A percentile compares a stretch with the other conserved stretches of the same genome.
Conservation (phyloP, 2,113 vertebrate species). For the Hyla sarda region DNA sequence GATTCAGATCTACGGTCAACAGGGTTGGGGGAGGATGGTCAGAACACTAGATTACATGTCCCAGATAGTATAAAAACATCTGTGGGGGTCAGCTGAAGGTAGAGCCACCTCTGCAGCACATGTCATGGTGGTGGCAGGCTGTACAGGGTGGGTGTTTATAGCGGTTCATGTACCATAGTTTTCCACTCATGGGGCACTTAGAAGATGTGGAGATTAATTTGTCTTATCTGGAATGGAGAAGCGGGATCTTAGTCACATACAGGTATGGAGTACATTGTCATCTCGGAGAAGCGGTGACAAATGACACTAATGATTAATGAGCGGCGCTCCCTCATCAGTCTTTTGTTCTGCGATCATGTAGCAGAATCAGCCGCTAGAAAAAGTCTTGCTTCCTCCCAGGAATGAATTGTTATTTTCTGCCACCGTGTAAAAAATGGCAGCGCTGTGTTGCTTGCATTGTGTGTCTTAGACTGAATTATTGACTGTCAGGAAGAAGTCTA, state of each 20-base stretch:
- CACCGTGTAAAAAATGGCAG: slow-evolving; percentile 46
- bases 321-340: slow-evolving; percentile 29
- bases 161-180: slow-evolving; percentile 12
- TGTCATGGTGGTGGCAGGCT: not conserved
- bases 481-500: slow-evolving; percentile 51
- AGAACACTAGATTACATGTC: no score
- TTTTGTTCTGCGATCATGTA: slow-evolving; percentile 53
- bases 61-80: no score
- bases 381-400: slow-evolving; percentile 48
- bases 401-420: slow-evolving; percentile 56
- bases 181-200: slow-evolving; percentile 18
- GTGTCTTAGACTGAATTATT: slow-evolving; percentile 50
- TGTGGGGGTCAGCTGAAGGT: not conserved
- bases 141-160: not conserved
- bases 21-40: no score
- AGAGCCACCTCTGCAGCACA: not conserved
- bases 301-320: slow-evolving; percentile 51
- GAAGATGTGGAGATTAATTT: slow-evolving; percentile 17
- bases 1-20: no score
- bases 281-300: slow-evolving; percentile 34
- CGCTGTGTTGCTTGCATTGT: slow-evolving; percentile 25
- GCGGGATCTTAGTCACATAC: slow-evolving; percentile 6
- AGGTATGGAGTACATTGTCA: slow-evolving; percentile 18
- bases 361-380: slow-evolving; percentile 43
- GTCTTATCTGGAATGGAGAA: slow-evolving; percentile 11